Conservation (phyloP, 2,888 invertebrate genomes). For the Theretra japonica region DNA sequence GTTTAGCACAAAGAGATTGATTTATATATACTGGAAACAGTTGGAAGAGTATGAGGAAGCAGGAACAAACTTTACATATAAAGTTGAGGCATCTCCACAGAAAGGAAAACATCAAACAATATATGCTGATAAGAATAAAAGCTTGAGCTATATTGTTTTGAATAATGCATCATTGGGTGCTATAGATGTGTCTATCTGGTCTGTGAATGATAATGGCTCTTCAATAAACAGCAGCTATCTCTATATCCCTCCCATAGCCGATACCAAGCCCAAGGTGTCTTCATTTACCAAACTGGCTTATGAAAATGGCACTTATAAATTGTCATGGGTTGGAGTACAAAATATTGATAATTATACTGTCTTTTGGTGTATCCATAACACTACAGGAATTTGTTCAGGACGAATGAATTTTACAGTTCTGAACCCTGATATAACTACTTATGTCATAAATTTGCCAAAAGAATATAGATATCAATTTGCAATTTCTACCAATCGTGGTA, state of each 20-base stretch:
- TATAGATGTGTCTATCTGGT: slow-evolving; percentile 83
- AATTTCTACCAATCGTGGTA: slow-evolving; percentile 89
- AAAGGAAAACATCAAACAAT: slow-evolving; percentile 62
- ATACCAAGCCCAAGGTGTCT: slow-evolving; percentile 67
- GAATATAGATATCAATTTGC: slow-evolving; percentile 90
- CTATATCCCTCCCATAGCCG: slow-evolving; percentile 84
- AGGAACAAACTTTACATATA: slow-evolving; percentile 90
- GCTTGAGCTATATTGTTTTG: slow-evolving; percentile 86
- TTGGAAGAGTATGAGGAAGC: slow-evolving; percentile 88
- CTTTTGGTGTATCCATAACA: slow-evolving; percentile 89
- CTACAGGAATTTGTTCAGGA: slow-evolving; percentile 82
- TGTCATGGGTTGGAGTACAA: slow-evolving; percentile 89
- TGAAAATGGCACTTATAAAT: slow-evolving; percentile 88
- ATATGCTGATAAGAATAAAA: slow-evolving; percentile 80
- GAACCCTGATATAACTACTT: slow-evolving; percentile 68
- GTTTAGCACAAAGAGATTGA: slow-evolving; percentile 81
- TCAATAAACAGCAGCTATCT: slow-evolving; percentile 85
- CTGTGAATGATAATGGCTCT: slow-evolving; percentile 85
- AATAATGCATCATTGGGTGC: slow-evolving; percentile 74
- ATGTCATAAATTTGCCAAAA: slow-evolving; percentile 86
- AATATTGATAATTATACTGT: slow-evolving; percentile 89
- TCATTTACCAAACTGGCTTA: slow-evolving; percentile 90
- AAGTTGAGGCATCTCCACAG: slow-evolving; percentile 74
- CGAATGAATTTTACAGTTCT: slow-evolving; percentile 75
- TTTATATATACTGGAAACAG: slow-evolving; percentile 92